Evolutionary conservation across 2,888 invertebrate genomes (phyloP).

Genomic region (Lordiphosa andalusiaca): DNA sequence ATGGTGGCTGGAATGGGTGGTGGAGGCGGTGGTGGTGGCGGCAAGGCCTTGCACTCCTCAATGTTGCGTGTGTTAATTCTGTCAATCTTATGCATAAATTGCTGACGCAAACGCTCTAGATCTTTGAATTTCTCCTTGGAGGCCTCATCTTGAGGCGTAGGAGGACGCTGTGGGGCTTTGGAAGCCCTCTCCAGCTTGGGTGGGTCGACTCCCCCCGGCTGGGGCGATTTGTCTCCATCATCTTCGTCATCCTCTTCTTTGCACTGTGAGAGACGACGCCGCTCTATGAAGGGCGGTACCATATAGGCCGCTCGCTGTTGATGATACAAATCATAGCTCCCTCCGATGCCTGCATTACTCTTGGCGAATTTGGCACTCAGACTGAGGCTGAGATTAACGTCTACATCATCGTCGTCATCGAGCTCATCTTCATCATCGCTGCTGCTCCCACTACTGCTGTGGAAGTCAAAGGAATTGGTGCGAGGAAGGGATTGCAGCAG

Average conservation of each 20-base stretch:
- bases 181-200: slow-evolving; percentile 45
- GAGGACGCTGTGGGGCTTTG: slow-evolving; percentile 72
- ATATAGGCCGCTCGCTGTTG: slow-evolving; percentile 70
- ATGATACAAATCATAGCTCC: slow-evolving; percentile 57
- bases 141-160: slow-evolving; percentile 69
- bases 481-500: slow-evolving; percentile 57
- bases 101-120: slow-evolving; percentile 75
- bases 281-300: slow-evolving; percentile 82
- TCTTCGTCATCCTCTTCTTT: slow-evolving; percentile 92
- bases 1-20: slow-evolving; percentile 79
- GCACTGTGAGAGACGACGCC: slow-evolving; percentile 89
- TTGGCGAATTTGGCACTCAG: slow-evolving; percentile 46
- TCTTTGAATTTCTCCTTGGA: slow-evolving; percentile 77
- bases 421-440: slow-evolving; percentile 58
- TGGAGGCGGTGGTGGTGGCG: slow-evolving; percentile 69
- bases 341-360: slow-evolving; percentile 42
- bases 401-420: slow-evolving; percentile 41
- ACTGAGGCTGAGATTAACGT: slow-evolving; percentile 30
- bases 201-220: slow-evolving; percentile 32
- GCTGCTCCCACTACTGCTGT: slow-evolving; percentile 69
- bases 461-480: slow-evolving; percentile 69
- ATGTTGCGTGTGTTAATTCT: slow-evolving; percentile 78
- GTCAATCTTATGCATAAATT: slow-evolving; percentile 80
- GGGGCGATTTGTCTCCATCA: slow-evolving; percentile 70
- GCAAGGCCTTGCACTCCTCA: slow-evolving; percentile 63